A percentile compares a stretch with the other conserved stretches of the same genome.
These are phyloP conservation scores for Sarcoramphus papa DNA, from an alignment of 2,797 vertebrate species.

Conservation along the genomic window DNA sequence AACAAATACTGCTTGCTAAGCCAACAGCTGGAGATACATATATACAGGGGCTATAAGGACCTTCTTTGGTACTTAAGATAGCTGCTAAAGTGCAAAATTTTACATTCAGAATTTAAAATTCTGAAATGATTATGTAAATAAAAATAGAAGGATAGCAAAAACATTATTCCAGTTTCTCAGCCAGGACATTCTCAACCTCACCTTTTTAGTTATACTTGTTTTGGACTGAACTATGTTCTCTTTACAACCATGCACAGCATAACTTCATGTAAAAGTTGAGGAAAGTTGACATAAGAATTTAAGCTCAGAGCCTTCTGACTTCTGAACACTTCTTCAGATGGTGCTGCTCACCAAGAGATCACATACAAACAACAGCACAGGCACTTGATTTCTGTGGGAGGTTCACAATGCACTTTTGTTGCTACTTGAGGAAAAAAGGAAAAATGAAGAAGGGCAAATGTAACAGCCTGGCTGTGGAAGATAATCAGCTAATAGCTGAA, in stretches of 20 bases:
- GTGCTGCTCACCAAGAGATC: background rate
- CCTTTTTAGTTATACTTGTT: too few relatives aligned
- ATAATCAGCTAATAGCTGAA: background rate
- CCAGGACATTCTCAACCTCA: background rate
- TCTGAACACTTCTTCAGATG: background rate
- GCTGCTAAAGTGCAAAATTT: background rate
- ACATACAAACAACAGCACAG: too few relatives aligned
- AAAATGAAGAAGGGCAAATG: background rate
- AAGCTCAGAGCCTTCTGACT: background rate
- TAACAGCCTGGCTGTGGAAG: background rate
- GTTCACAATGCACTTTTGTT: background rate
- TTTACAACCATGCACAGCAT: background rate
- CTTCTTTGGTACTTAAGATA: background rate
- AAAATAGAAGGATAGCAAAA: background rate
- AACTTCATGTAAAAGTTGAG: background rate
- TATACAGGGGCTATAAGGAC: background rate
- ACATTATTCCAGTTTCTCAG: background rate
- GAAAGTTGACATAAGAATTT: background rate
- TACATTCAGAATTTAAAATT: background rate
- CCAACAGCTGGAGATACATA: background rate
- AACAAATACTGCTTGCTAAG: background rate
- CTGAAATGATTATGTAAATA: background rate
- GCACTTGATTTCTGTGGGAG: background rate
- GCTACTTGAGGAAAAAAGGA: background rate
- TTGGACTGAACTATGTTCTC: background rate